These are phyloP conservation scores for Protobothrops flavoviridis DNA, from an alignment of 2,113 vertebrate genomes.

Conservation along the genomic window DNA sequence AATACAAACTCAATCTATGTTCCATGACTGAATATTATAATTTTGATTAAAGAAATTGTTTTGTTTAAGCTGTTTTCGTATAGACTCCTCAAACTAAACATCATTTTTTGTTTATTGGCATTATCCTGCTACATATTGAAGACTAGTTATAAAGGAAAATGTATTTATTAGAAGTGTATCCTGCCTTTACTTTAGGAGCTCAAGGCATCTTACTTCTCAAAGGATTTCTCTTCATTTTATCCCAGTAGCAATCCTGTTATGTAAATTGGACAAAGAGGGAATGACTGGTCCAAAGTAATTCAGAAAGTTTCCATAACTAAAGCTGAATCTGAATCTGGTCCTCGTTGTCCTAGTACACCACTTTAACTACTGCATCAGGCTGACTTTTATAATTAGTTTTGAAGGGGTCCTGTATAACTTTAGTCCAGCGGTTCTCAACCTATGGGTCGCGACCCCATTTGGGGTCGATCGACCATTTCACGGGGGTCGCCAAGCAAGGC, in stretches of 20 bases:
- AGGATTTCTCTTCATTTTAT: background rate
- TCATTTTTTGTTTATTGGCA: background rate
- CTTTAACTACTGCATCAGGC: background rate
- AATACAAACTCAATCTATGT: background rate
- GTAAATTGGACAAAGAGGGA: background rate
- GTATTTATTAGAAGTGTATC: background rate
- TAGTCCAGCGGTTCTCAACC: background rate
- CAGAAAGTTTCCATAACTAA: background rate
- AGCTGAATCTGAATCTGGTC: background rate
- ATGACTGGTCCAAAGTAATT: background rate
- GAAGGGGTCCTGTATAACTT: background rate
- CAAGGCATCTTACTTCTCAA: background rate
- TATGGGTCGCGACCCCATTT: too few species aligned
- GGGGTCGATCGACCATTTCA: too few species aligned
- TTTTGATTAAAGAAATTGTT: background rate
- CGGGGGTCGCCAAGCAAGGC: too few species aligned
- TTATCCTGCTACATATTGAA: background rate
- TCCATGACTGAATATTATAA: slow-evolving; percentile 11
- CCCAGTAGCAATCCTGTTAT: background rate
- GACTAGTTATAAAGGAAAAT: background rate
- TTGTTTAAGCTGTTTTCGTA: background rate
- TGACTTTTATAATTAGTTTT: background rate
- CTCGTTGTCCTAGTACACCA: background rate
- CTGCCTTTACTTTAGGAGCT: background rate
- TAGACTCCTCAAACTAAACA: background rate